These are phyloP conservation scores for Elephantulus edwardii DNA, from an alignment of 2,113 vertebrate species.

Conservation along the genomic window DNA sequence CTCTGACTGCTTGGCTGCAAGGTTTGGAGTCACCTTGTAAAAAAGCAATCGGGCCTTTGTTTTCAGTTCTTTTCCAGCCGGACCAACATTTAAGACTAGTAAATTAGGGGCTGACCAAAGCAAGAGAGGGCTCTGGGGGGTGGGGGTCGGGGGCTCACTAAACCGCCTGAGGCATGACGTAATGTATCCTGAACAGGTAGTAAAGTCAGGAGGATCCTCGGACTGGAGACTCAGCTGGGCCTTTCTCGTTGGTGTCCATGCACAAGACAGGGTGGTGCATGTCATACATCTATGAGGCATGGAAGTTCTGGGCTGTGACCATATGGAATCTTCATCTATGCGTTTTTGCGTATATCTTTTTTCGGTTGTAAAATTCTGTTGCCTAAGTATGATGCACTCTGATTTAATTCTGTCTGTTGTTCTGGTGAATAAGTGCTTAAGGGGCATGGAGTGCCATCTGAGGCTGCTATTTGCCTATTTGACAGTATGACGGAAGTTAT, in stretches of 20 bases:
- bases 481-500: background rate
- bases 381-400: background rate
- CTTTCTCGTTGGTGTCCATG: too few relatives aligned
- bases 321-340: too few relatives aligned
- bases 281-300: background rate
- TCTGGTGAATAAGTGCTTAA: background rate
- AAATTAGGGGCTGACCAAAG: background rate
- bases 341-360: background rate
- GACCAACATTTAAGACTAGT: background rate
- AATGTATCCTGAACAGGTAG: background rate
- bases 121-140: background rate
- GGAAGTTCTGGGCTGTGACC: background rate
- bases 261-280: background rate
- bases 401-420: too few relatives aligned
- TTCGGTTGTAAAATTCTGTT: background rate
- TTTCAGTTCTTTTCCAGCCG: background rate
- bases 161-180: background rate
- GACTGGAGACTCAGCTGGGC: background rate
- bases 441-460: background rate
- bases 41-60: background rate
- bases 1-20: background rate
- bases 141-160: background rate
- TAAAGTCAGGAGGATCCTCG: background rate
- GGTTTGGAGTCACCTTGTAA: background rate
- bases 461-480: background rate